Evolutionary conservation across 2,888 invertebrate genomes (phyloP).

Genomic region (Scaptodrosophila latifasciaeformis): DNA sequence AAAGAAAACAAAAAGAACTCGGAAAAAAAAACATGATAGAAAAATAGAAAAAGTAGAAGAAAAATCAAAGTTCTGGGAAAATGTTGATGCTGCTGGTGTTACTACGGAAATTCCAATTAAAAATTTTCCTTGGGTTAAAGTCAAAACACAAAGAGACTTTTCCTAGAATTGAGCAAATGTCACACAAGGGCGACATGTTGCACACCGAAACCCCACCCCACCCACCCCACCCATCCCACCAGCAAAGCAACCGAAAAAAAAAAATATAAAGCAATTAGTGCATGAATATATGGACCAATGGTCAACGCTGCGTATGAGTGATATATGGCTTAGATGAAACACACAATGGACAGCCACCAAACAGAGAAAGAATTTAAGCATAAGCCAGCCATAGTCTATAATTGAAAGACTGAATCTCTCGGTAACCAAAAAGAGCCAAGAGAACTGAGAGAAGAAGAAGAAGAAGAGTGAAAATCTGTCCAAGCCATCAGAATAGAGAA

Average conservation of each 20-base stretch:
- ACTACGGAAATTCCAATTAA: conserved; percentile 64
- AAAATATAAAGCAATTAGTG: conserved; percentile 64
- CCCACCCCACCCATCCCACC: too few species aligned
- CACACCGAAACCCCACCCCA: neutral
- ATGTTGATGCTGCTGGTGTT: too few species aligned
- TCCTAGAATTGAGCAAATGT: too few species aligned
- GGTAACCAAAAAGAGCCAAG: conserved; percentile 16
- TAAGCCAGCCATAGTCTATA: neutral
- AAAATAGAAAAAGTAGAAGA: neutral
- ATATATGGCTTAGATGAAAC: conserved; percentile 57
- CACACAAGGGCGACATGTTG: too few species aligned
- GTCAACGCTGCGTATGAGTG: conserved; percentile 64
- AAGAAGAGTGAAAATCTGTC: conserved; percentile 36
- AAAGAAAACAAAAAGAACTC: neutral
- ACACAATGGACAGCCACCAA: conserved; percentile 33
- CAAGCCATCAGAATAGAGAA: conserved; percentile 33
- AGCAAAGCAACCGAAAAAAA: too few species aligned
- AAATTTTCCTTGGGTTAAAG: conserved; percentile 61
- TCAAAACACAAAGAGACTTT: conserved; percentile 45
- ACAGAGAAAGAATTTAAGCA: conserved; percentile 1
- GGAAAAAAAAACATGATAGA: neutral
- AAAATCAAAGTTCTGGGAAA: too few species aligned
- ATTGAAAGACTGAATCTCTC: conserved; percentile 2
- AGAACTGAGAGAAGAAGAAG: conserved; percentile 13
- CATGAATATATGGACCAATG: conserved; percentile 56